A percentile compares a stretch with the other conserved stretches of the same genome.
Evolutionary conservation across 2,113 vertebrate genomes (phyloP).

Genomic region (Helogale parvula): DNA sequence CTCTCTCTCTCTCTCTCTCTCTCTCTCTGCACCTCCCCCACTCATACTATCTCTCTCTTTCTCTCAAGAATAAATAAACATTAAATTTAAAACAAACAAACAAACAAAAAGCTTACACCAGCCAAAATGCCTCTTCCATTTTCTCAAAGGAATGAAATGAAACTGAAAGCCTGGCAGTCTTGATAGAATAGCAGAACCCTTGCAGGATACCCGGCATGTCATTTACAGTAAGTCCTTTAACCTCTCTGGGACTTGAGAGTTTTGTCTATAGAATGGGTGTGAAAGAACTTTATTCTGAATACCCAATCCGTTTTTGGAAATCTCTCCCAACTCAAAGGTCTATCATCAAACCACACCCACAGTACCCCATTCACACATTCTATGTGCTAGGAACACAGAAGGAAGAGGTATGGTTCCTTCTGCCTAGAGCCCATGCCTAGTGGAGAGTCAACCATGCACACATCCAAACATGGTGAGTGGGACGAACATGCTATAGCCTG

Average conservation of each 20-base stretch:
- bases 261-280: neutral
- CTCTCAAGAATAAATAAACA: no score
- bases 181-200: neutral
- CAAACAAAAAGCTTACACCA: neutral
- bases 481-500: neutral
- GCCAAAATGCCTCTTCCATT: neutral
- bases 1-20: no score
- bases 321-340: neutral
- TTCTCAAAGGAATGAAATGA: neutral
- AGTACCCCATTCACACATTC: neutral
- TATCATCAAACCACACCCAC: neutral
- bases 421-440: neutral
- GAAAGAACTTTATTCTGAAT: neutral
- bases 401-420: no score
- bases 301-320: neutral
- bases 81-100: no score
- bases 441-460: neutral
- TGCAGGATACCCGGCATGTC: neutral
- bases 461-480: neutral
- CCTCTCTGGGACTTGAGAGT: neutral
- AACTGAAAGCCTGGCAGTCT: neutral
- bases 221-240: neutral
- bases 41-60: no score
- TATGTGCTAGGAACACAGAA: accelerated
- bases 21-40: no score